A percentile compares a stretch with the other conserved stretches of the same genome.
These are phyloP conservation scores for Protonemura montana DNA, from an alignment of 2,888 invertebrate species.

Conservation along the genomic window DNA sequence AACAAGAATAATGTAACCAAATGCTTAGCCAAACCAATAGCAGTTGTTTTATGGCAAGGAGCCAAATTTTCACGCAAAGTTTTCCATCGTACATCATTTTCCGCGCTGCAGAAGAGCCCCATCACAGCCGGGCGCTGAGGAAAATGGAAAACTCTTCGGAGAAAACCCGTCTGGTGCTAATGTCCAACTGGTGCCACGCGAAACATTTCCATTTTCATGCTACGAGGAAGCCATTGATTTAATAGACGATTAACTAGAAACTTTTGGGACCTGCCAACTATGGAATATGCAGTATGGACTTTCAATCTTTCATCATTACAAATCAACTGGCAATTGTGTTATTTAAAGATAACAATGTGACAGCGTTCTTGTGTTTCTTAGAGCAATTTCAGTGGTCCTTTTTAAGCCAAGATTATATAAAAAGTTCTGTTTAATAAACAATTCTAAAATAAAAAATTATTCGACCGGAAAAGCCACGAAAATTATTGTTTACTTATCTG, in stretches of 20 bases:
- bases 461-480: no score
- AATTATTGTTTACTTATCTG: no score
- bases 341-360: no score
- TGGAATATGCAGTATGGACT: background rate
- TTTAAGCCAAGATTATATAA: no score
- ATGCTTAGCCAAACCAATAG: background rate
- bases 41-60: background rate
- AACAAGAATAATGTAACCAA: no score
- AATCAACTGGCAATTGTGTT: background rate
- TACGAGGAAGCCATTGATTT: background rate
- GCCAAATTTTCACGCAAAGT: background rate
- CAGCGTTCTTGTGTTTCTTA: no score
- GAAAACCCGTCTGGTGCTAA: constrained; percentile 1
- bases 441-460: no score
- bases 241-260: background rate
- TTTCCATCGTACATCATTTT: background rate
- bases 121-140: background rate
- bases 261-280: background rate
- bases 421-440: no score
- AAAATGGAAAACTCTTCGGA: background rate
- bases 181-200: background rate
- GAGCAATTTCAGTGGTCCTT: no score
- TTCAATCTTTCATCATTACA: background rate
- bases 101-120: background rate
- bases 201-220: background rate